phyloP scores from a whole-genome alignment of 2,797 vertebrate genomes.

The Rhodeus uyekii region DNA sequence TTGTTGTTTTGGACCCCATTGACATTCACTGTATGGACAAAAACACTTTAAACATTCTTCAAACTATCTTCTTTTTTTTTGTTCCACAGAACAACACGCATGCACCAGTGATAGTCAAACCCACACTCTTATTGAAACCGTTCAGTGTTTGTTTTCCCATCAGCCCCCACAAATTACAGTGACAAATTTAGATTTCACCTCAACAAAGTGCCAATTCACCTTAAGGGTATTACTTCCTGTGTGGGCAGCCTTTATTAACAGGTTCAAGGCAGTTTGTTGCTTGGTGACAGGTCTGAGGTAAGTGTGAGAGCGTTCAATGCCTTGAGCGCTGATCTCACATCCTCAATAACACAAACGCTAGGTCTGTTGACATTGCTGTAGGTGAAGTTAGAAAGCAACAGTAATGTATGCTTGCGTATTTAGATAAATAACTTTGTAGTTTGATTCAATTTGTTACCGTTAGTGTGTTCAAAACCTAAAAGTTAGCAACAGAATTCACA shows the following conservation, averaged over 20 bases:
- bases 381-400: constrained; percentile 1
- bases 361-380: not conserved
- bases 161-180: not conserved
- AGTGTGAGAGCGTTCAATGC: not conserved
- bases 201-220: not conserved
- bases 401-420: constrained; percentile 20
- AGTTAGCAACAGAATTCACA: not conserved
- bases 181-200: constrained; percentile 10
- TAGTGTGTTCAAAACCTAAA: not conserved
- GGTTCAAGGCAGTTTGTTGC: constrained; percentile 7
- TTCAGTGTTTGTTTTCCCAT: constrained; percentile 11
- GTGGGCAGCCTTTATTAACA: constrained; percentile 18
- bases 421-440: not conserved
- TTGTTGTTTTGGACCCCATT: not conserved
- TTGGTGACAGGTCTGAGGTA: constrained; percentile 23
- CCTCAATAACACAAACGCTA: not conserved
- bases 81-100: not conserved
- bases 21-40: not conserved
- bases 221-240: not conserved
- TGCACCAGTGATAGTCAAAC: not conserved
- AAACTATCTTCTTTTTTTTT: not conserved
- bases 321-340: constrained; percentile 7
- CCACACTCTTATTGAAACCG: not conserved
- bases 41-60: not conserved
- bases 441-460: constrained; percentile 12